Percentiles rank a stretch among this genome's conserved stretches.
phyloP scores from a whole-genome alignment of 2,888 invertebrate genomes.

The Eupithecia tripunctaria region DNA sequence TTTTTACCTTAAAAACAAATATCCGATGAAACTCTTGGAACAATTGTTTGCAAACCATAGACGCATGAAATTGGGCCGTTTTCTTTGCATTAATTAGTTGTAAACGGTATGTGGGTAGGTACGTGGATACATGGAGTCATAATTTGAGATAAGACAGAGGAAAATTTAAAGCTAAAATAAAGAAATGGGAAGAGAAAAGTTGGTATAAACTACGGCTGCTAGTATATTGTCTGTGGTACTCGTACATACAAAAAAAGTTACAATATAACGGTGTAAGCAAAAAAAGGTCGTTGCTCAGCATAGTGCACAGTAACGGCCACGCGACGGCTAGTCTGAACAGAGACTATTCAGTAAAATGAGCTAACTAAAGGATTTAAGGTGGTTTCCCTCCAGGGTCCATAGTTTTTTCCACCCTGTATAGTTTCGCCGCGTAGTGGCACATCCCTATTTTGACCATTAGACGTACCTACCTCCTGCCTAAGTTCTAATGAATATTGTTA shows the following conservation, averaged over 20 bases:
- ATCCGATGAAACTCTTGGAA: constrained; percentile 13
- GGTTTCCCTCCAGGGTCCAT: too few species aligned
- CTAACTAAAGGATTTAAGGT: too few species aligned
- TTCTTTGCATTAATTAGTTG: constrained; percentile 68
- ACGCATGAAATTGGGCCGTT: constrained; percentile 50
- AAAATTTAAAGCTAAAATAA: not conserved
- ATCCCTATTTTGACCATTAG: not conserved
- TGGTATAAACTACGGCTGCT: too few species aligned
- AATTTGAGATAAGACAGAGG: not conserved
- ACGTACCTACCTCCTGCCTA: not conserved
- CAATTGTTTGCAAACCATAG: constrained; percentile 24
- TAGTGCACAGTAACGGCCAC: too few species aligned
- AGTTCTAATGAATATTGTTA: constrained; percentile 43
- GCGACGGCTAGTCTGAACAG: too few species aligned
- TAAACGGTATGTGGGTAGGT: constrained; percentile 53
- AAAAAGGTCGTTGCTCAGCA: too few species aligned
- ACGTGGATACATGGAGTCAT: constrained; percentile 52
- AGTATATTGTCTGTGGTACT: too few species aligned
- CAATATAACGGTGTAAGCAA: too few species aligned
- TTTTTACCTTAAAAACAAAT: constrained; percentile 25
- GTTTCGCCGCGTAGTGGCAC: not conserved
- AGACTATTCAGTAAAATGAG: too few species aligned
- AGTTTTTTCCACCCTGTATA: too few species aligned
- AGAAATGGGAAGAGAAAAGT: too few species aligned
- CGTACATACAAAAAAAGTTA: too few species aligned